phyloP scores from a whole-genome alignment of 1,140 invertebrate species.

The Brachionus koreanus region DNA sequence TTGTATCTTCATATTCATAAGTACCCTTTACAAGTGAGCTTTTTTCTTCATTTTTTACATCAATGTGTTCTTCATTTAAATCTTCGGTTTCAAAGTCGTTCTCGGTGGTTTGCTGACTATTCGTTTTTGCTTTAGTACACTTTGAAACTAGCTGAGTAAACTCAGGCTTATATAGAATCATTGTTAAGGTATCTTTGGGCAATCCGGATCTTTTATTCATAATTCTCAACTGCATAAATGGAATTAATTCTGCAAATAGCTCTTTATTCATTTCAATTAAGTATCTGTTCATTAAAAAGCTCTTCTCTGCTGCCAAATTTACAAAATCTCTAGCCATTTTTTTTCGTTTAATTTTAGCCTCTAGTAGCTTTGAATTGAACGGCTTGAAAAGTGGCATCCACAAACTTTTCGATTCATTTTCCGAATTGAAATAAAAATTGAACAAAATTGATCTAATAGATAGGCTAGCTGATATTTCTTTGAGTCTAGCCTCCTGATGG shows the following conservation, averaged over 20 bases:
- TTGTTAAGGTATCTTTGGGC: background rate
- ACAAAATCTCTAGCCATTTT: slow-evolving; percentile 24
- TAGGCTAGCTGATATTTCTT: slow-evolving; percentile 20
- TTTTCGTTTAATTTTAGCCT: background rate
- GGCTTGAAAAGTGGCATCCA: slow-evolving; percentile 42
- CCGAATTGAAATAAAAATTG: slow-evolving; percentile 38
- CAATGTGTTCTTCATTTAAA: background rate
- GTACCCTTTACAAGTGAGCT: background rate
- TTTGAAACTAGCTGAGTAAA: background rate
- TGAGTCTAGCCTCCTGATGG: slow-evolving; percentile 4
- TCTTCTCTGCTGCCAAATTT: background rate
- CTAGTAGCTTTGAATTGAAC: slow-evolving; percentile 4
- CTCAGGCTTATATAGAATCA: background rate
- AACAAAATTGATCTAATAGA: slow-evolving; percentile 28
- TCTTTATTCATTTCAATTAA: slow-evolving; percentile 36
- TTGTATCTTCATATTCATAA: background rate
- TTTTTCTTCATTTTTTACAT: background rate
- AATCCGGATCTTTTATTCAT: background rate
- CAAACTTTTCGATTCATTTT: background rate
- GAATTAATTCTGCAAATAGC: slow-evolving; percentile 14
- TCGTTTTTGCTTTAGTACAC: background rate
- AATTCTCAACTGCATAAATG: background rate
- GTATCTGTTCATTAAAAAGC: background rate
- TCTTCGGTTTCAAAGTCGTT: slow-evolving; percentile 6
- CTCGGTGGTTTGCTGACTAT: background rate